Conservation (phyloP, 1,140 invertebrate genomes). For the Drosophila tropicalis region DNA sequence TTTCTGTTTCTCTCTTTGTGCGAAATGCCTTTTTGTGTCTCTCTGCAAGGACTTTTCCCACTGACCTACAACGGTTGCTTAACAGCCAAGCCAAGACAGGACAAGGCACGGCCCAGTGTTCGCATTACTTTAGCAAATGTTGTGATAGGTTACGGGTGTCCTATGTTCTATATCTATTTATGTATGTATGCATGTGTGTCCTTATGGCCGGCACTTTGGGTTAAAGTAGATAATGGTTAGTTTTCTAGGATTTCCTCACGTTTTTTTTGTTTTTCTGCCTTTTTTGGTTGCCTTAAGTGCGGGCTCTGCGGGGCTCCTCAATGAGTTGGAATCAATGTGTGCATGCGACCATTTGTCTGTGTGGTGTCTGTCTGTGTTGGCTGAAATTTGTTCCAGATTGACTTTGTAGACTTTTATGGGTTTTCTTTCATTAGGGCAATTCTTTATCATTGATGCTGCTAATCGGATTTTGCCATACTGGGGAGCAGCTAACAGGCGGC, state of each 20-base stretch:
- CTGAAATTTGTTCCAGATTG: conserved; percentile 11
- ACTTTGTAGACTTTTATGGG: conserved; percentile 18
- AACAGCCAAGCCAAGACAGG: conserved; percentile 57
- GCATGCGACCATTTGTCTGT: not conserved
- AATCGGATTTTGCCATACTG: conserved; percentile 15
- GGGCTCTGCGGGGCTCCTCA: conserved; percentile 2
- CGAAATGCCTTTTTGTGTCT: conserved; percentile 1
- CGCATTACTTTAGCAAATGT: conserved; percentile 57
- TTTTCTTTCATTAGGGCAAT: conserved; percentile 19
- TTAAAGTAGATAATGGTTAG: conserved; percentile 19
- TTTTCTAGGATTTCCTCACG: conserved; percentile 15
- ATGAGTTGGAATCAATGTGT: conserved; percentile 16
- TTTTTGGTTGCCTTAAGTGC: conserved; percentile 15
- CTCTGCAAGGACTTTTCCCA: conserved; percentile 48
- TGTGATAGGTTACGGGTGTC: conserved; percentile 71
- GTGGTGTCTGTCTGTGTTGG: not conserved
- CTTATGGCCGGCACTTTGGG: conserved; percentile 7
- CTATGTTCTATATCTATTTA: conserved; percentile 13
- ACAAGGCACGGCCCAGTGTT: not conserved
- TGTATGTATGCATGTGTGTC: conserved; percentile 31
- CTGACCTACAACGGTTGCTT: conserved; percentile 66
- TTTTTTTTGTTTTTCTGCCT: not conserved
- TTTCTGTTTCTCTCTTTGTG: conserved; percentile 8
- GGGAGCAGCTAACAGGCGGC: not conserved
- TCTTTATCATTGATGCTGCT: conserved; percentile 18